Conservation (phyloP, 2,888 invertebrate species). For the Doris montereyensis region DNA sequence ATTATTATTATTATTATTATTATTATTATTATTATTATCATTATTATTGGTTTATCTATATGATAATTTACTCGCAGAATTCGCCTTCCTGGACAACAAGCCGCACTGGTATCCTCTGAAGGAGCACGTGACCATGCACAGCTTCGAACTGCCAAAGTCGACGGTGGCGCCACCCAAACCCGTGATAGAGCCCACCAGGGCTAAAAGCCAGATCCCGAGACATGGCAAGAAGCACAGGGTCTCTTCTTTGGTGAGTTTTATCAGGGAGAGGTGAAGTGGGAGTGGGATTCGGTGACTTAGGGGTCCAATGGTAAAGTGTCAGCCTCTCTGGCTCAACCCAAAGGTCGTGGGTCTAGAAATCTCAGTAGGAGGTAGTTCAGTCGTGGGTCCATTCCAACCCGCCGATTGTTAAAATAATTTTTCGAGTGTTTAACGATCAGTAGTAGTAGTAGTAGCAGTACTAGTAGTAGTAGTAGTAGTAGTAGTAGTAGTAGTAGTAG, state of each 20-base stretch:
- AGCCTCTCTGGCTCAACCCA: no score
- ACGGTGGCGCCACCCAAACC: constrained; percentile 58
- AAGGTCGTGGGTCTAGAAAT: no score
- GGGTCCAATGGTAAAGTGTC: no score
- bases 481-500: constrained; percentile 20
- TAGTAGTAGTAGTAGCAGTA: no score
- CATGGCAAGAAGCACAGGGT: constrained; percentile 44
- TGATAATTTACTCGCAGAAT: constrained; percentile 72
- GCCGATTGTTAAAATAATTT: no score
- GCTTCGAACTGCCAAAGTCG: constrained; percentile 62
- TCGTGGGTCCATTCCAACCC: no score
- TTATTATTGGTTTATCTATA: neutral
- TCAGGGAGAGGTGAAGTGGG: no score
- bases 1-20: neutral
- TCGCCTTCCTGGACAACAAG: constrained; percentile 75
- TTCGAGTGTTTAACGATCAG: no score
- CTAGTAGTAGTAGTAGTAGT: constrained; percentile 16
- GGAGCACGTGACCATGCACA: constrained; percentile 66
- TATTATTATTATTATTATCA: neutral
- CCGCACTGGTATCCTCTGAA: constrained; percentile 76
- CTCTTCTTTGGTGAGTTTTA: constrained; percentile 38
- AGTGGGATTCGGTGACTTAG: neutral
- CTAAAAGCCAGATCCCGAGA: constrained; percentile 39
- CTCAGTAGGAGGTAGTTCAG: no score
- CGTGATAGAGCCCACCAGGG: constrained; percentile 30